phyloP scores from a whole-genome alignment of 2,113 vertebrate genomes.

The Oceanites oceanicus region DNA sequence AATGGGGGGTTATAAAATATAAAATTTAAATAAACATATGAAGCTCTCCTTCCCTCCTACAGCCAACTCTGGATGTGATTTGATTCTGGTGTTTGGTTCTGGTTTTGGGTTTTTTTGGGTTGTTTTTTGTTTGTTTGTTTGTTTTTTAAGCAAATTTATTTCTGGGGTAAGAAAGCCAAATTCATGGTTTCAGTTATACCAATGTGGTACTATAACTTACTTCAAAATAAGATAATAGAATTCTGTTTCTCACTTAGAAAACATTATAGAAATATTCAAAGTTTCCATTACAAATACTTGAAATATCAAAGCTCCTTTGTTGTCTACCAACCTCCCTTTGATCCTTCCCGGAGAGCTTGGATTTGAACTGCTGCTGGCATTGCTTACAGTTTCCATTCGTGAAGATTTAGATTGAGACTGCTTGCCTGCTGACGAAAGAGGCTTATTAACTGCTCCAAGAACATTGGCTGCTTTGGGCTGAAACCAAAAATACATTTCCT shows the following conservation, averaged over 20 bases:
- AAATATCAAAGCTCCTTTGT: slow-evolving; percentile 50
- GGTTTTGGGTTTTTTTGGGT: too few species aligned
- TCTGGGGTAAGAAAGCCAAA: neutral
- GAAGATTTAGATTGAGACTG: slow-evolving; percentile 94
- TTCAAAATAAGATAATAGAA: neutral
- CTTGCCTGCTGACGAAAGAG: slow-evolving; percentile 93
- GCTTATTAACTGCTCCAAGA: slow-evolving; percentile 97
- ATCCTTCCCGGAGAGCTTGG: slow-evolving; percentile 94
- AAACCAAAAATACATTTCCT: slow-evolving; percentile 66
- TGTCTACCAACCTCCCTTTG: slow-evolving; percentile 86
- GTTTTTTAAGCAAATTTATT: neutral
- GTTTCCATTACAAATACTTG: slow-evolving; percentile 46
- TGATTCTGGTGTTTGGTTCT: neutral
- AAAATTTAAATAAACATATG: neutral
- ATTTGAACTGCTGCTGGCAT: slow-evolving; percentile 94
- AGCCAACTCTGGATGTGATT: neutral
- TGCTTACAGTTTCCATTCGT: slow-evolving; percentile 97
- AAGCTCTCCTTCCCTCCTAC: neutral
- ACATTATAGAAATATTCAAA: neutral
- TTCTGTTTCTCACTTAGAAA: neutral
- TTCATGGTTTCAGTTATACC: neutral
- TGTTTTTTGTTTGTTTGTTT: neutral
- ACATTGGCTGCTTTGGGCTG: slow-evolving; percentile 98
- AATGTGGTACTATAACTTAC: neutral
- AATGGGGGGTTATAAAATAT: neutral